phyloP scores from a whole-genome alignment of 2,113 vertebrate species.

The Ochotona curzoniae region DNA sequence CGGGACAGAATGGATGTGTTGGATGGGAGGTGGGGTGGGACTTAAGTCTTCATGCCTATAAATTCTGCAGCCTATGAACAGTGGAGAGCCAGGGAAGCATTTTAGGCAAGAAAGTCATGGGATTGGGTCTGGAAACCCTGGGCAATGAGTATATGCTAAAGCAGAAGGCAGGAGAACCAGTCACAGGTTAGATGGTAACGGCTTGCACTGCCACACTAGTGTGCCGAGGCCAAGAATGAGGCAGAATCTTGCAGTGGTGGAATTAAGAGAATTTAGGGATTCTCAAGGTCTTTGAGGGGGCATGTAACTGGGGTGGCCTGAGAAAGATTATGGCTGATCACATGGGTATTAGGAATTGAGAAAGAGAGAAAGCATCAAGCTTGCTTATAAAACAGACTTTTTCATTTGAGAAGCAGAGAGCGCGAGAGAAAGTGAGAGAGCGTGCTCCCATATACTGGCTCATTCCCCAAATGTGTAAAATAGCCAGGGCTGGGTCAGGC shows the following conservation, averaged over 20 bases:
- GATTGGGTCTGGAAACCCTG: neutral
- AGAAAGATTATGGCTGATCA: neutral
- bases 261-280: neutral
- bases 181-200: neutral
- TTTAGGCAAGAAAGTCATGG: neutral
- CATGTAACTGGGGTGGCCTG: neutral
- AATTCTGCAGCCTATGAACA: neutral
- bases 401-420: too few relatives aligned
- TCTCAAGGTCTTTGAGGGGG: constrained; percentile 4
- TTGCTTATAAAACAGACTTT: neutral
- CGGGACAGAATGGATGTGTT: neutral
- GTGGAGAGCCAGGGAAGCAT: neutral
- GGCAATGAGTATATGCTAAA: neutral
- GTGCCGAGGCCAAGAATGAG: neutral
- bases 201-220: neutral
- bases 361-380: neutral
- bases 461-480: too few relatives aligned
- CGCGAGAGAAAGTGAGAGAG: too few relatives aligned
- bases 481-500: too few relatives aligned
- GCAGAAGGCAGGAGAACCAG: neutral
- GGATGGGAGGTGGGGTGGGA: neutral
- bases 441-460: too few relatives aligned
- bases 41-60: neutral
- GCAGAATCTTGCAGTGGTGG: neutral
- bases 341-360: neutral